Evolutionary conservation across 2,113 vertebrate genomes (phyloP).

Genomic region (Leucopsar rothschildi): DNA sequence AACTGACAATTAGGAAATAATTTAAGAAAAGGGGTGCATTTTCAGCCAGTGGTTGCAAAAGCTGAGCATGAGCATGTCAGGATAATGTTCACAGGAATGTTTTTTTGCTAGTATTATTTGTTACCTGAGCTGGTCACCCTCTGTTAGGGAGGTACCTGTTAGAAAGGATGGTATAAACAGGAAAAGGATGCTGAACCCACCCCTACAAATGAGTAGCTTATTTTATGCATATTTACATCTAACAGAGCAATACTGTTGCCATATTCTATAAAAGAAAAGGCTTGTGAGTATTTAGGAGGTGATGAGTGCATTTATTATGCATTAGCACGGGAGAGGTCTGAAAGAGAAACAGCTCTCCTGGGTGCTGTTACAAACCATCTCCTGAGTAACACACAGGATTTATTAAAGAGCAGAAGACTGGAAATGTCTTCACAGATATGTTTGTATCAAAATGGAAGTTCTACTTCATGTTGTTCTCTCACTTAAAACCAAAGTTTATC

Average conservation of each 20-base stretch:
- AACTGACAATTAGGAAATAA: background rate
- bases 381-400: constrained; percentile 31
- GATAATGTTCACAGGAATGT: background rate
- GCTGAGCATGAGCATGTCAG: background rate
- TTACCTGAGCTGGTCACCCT: background rate
- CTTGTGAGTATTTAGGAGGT: background rate
- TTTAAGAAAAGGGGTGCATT: background rate
- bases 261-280: background rate
- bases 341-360: constrained; percentile 6
- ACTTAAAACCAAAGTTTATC: background rate
- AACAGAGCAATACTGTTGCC: background rate
- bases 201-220: background rate
- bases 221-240: background rate
- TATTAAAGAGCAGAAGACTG: background rate
- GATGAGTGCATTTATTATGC: background rate
- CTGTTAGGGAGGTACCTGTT: background rate
- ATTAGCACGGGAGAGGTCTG: constrained; percentile 7
- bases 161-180: background rate
- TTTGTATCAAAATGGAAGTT: background rate
- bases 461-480: background rate
- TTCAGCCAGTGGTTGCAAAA: background rate
- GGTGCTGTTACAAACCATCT: background rate
- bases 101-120: background rate
- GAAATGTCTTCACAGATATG: background rate
- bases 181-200: background rate